Percentiles rank a stretch among this genome's conserved stretches.
Evolutionary conservation across 2,888 invertebrate genomes (phyloP).

Genomic region (Cheilosia scutellata): DNA sequence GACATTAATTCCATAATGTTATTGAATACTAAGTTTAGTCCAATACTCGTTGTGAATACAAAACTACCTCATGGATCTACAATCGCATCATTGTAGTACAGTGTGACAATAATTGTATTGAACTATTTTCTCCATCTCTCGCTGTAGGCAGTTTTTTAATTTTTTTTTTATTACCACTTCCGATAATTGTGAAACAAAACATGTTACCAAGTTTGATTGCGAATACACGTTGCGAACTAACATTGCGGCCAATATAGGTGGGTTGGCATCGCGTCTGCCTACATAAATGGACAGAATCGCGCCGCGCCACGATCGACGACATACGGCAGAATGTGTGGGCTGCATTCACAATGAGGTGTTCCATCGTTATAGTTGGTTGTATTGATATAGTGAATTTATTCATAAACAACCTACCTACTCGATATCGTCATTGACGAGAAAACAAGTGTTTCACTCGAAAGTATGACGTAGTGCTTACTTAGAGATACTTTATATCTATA

Average conservation of each 20-base stretch:
- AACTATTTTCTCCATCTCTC: neutral
- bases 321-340: conserved; percentile 58
- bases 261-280: conserved; percentile 67
- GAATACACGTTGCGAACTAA: conserved; percentile 43
- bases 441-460: conserved; percentile 56
- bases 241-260: conserved; percentile 37
- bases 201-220: conserved; percentile 51
- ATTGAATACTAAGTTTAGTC: conserved; percentile 12
- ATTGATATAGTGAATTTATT: neutral
- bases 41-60: conserved; percentile 15
- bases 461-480: conserved; percentile 39
- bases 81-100: neutral
- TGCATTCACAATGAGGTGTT: conserved; percentile 62
- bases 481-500: neutral
- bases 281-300: conserved; percentile 65
- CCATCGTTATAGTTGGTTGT: conserved; percentile 1
- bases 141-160: conserved; percentile 35
- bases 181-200: conserved; percentile 68
- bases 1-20: conserved; percentile 7
- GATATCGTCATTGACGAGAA: conserved; percentile 33
- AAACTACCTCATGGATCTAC: neutral
- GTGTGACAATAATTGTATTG: conserved; percentile 28
- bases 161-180: conserved; percentile 51
- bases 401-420: conserved; percentile 46
- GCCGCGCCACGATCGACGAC: conserved; percentile 55